These are phyloP conservation scores for Tanypteryx hageni DNA, from an alignment of 2,888 invertebrate genomes.

Conservation along the genomic window DNA sequence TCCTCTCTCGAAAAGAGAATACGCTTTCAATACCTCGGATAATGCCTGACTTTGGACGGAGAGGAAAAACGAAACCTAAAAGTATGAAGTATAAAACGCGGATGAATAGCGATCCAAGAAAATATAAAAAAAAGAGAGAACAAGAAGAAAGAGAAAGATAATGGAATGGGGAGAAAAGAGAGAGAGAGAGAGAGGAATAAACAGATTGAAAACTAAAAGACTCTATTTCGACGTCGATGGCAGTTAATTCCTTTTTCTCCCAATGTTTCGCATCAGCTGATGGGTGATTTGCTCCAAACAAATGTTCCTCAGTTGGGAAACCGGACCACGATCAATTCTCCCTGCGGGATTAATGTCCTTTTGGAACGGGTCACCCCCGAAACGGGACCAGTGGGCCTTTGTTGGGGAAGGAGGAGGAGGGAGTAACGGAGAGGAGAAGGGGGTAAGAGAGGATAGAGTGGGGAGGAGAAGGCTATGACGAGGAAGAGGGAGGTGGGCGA, in stretches of 20 bases:
- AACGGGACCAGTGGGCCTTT: slow-evolving; percentile 25
- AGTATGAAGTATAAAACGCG: background rate
- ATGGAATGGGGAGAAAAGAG: background rate
- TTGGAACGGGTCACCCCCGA: slow-evolving; percentile 24
- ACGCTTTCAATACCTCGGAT: slow-evolving; percentile 26
- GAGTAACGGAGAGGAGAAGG: background rate
- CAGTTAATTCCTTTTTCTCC: slow-evolving; percentile 44
- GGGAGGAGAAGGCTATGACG: background rate
- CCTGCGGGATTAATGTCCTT: slow-evolving; percentile 51
- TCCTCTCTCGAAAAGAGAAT: background rate
- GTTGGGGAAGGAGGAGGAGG: background rate
- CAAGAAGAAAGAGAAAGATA: background rate
- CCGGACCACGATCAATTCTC: slow-evolving; percentile 54
- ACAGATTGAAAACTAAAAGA: background rate
- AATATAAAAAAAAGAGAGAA: background rate
- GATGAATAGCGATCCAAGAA: background rate
- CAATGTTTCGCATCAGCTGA: slow-evolving; percentile 54
- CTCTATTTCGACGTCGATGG: background rate
- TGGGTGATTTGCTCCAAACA: slow-evolving; percentile 54
- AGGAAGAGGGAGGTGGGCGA: background rate
- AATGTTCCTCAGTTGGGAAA: slow-evolving; percentile 26
- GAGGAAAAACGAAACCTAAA: background rate
- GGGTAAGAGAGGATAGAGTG: background rate
- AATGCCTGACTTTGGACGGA: background rate
- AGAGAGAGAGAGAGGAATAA: slow-evolving; percentile 5